Percentiles rank a stretch among this genome's conserved stretches.
Conservation (phyloP, 2,797 vertebrate genomes). For the Trachops cirrhosus region DNA sequence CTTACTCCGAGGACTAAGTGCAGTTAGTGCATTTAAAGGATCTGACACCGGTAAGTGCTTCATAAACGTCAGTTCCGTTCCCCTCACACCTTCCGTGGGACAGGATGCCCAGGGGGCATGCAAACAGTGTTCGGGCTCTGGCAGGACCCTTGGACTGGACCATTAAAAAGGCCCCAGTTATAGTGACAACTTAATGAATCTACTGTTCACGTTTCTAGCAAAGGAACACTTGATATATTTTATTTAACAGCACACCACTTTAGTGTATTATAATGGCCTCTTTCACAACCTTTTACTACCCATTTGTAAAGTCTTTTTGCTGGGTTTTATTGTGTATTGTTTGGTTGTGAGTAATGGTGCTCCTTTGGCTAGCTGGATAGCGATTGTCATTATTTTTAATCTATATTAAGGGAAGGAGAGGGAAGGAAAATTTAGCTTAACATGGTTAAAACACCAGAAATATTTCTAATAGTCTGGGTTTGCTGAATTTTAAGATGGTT, state of each 20-base stretch:
- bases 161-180: background rate
- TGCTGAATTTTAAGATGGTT: slow-evolving; percentile 28
- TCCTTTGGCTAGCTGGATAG: slow-evolving; percentile 22
- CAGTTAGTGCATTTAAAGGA: background rate
- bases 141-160: background rate
- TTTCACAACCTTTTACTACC: slow-evolving; percentile 34
- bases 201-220: background rate
- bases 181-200: slow-evolving; percentile 11
- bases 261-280: background rate
- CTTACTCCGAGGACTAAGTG: background rate
- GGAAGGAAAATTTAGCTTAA: slow-evolving; percentile 49
- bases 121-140: background rate
- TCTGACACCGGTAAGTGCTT: background rate
- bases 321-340: slow-evolving; percentile 46
- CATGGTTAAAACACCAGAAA: slow-evolving; percentile 59
- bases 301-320: slow-evolving; percentile 47
- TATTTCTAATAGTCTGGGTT: slow-evolving; percentile 41
- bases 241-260: slow-evolving; percentile 9
- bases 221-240: slow-evolving; percentile 35
- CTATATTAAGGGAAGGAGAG: slow-evolving; percentile 34
- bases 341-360: slow-evolving; percentile 43
- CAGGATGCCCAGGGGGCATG: background rate
- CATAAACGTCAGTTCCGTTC: background rate
- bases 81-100: background rate
- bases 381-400: slow-evolving; percentile 58